A percentile compares a stretch with the other conserved stretches of the same genome.
These are phyloP conservation scores for Nezara viridula DNA, from an alignment of 2,888 invertebrate genomes.

Conservation along the genomic window DNA sequence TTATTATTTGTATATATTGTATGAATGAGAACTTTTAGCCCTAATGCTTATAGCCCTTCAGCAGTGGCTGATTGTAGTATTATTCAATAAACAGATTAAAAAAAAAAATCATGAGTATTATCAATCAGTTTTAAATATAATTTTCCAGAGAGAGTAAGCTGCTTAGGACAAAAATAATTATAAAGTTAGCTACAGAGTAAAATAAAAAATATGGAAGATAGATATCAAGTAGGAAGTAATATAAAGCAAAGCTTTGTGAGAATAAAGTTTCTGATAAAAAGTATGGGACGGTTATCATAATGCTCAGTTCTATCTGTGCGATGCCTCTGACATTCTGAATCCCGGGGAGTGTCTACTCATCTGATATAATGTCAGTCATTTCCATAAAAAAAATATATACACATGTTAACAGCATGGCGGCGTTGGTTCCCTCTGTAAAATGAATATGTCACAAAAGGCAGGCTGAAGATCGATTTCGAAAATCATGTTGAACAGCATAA, in stretches of 20 bases:
- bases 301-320: not conserved
- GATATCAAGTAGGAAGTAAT: not conserved
- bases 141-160: not conserved
- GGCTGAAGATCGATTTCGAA: too few relatives aligned
- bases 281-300: not conserved
- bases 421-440: too few relatives aligned
- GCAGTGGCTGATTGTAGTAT: too few relatives aligned
- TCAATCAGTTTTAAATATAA: too few relatives aligned
- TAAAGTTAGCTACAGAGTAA: not conserved
- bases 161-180: not conserved
- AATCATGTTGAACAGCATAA: too few relatives aligned
- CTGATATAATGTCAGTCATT: not conserved
- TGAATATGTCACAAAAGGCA: too few relatives aligned
- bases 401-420: too few relatives aligned
- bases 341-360: not conserved
- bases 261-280: conserved; percentile 40
- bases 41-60: too few relatives aligned
- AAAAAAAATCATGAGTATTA: too few relatives aligned
- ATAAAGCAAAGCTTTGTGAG: not conserved
- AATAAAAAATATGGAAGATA: not conserved
- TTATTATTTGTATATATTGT: too few relatives aligned
- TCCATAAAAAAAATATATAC: not conserved
- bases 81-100: too few relatives aligned
- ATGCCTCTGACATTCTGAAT: not conserved
- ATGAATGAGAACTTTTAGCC: too few relatives aligned